Evolutionary conservation across 53 echinoderm and acorn worm species (phyloP).

Genomic region (Echinarachnius parma): DNA sequence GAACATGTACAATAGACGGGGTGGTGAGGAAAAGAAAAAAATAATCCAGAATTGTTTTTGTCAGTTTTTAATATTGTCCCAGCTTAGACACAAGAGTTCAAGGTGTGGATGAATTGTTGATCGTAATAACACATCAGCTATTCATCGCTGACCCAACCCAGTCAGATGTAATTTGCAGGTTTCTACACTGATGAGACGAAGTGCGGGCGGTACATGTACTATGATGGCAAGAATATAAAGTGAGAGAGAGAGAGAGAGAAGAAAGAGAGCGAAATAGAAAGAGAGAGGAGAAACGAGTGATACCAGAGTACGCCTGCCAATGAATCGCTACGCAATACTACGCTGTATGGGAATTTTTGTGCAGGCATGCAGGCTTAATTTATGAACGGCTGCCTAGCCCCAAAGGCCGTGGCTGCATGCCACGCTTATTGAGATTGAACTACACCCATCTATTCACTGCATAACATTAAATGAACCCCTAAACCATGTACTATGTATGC

Average conservation of each 20-base stretch:
- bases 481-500: not conserved
- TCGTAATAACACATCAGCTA: conserved; percentile 26
- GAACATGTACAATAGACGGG: too few species aligned
- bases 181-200: conserved; percentile 5
- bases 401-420: conserved; percentile 14
- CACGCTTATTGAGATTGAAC: conserved; percentile 27
- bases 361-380: conserved; percentile 30
- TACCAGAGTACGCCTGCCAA: too few species aligned
- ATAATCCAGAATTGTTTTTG: too few species aligned
- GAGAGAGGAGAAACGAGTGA: not conserved
- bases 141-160: conserved; percentile 29
- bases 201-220: too few species aligned
- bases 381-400: conserved; percentile 23
- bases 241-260: not conserved
- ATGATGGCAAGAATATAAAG: not conserved
- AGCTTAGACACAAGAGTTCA: too few species aligned
- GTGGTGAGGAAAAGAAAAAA: too few species aligned
- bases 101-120: conserved; percentile 5
- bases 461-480: conserved; percentile 23
- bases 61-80: too few species aligned
- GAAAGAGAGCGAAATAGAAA: not conserved
- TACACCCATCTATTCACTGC: conserved; percentile 23
- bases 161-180: conserved; percentile 15
- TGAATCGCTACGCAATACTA: not conserved
- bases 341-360: conserved; percentile 7